Percentiles rank a stretch among this genome's conserved stretches.
Evolutionary conservation across 1,140 invertebrate genomes (phyloP).

Genomic region (Sinella curviseta): DNA sequence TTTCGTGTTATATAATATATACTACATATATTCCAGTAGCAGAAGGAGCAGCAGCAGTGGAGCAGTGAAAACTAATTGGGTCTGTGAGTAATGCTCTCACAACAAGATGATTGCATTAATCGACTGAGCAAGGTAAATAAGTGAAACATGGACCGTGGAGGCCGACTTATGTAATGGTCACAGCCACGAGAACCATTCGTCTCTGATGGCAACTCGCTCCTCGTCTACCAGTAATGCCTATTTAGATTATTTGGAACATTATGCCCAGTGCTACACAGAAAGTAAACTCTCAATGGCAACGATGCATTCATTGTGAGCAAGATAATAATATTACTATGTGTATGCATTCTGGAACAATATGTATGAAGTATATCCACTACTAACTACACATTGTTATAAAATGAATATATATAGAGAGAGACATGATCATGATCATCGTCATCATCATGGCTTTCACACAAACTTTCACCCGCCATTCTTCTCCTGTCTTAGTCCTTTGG

Average conservation of each 20-base stretch:
- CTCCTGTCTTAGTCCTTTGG: background rate
- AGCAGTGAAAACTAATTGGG: constrained; percentile 37
- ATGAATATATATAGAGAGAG: too few relatives aligned
- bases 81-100: constrained; percentile 34
- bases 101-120: constrained; percentile 39
- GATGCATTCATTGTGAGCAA: background rate
- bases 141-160: background rate
- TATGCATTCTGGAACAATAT: too few relatives aligned
- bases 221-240: background rate
- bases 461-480: background rate
- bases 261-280: too few relatives aligned
- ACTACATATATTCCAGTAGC: too few relatives aligned
- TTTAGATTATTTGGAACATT: too few relatives aligned
- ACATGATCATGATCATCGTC: too few relatives aligned
- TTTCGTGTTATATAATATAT: too few relatives aligned
- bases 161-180: background rate
- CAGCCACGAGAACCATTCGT: background rate
- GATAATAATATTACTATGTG: too few relatives aligned
- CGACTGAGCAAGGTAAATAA: constrained; percentile 15
- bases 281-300: background rate
- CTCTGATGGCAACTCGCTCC: background rate
- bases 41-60: background rate
- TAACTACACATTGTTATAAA: background rate
- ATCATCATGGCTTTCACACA: background rate
- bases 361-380: too few relatives aligned